A percentile compares a stretch with the other conserved stretches of the same genome.
Evolutionary conservation across 2,113 vertebrate genomes (phyloP).

Genomic region (Ancistrus triradiatus): DNA sequence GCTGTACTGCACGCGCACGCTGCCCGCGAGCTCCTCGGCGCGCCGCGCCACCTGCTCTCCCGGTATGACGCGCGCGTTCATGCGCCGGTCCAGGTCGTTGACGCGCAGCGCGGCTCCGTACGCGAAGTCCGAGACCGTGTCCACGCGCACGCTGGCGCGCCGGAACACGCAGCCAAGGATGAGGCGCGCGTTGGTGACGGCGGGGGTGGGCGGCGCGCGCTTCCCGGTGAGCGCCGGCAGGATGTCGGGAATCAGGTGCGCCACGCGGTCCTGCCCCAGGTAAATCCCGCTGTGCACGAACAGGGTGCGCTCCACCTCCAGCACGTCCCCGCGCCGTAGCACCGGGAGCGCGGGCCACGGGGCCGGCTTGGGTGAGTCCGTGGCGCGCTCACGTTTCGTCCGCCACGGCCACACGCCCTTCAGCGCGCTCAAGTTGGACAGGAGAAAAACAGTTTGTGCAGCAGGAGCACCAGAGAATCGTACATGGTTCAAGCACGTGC

Average conservation of each 20-base stretch:
- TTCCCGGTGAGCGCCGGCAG: conserved; percentile 74
- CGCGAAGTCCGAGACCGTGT: conserved; percentile 87
- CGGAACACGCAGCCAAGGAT: conserved; percentile 79
- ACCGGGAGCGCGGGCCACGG: neutral
- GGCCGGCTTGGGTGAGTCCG: neutral
- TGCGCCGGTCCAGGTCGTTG: conserved; percentile 73
- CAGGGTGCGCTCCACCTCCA: conserved; percentile 85
- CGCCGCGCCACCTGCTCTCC: conserved; percentile 76
- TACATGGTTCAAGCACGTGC: conserved; percentile 58
- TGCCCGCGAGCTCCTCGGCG: conserved; percentile 81
- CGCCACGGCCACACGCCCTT: conserved; percentile 45
- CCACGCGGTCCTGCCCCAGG: conserved; percentile 84
- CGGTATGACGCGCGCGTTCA: conserved; percentile 60
- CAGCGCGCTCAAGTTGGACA: conserved; percentile 70
- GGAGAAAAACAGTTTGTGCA: conserved; percentile 79
- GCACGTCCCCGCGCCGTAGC: conserved; percentile 79
- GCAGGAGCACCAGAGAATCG: conserved; percentile 72
- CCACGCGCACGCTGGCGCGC: conserved; percentile 82
- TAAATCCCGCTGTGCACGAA: conserved; percentile 92
- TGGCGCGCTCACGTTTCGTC: neutral
- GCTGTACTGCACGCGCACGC: conserved; percentile 76
- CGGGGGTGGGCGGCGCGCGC: conserved; percentile 62
- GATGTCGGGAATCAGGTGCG: conserved; percentile 93
- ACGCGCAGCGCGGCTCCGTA: conserved; percentile 80
- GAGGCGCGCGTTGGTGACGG: conserved; percentile 86